Percentiles rank a stretch among this genome's conserved stretches.
Evolutionary conservation across 2,113 vertebrate species (phyloP).

Genomic region (Callorhinus ursinus): DNA sequence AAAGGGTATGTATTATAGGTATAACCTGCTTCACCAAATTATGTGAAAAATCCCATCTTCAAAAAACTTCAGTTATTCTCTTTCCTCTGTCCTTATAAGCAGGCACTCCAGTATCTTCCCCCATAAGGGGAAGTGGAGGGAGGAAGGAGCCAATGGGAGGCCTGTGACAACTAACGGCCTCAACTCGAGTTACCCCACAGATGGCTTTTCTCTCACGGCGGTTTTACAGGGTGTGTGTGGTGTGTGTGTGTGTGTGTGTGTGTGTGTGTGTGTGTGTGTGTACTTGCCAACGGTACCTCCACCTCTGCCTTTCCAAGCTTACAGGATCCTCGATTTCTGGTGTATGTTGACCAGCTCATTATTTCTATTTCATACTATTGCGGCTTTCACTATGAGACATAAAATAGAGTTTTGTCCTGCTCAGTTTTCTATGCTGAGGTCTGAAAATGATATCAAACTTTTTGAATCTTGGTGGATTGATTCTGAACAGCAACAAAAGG

Average conservation of each 20-base stretch:
- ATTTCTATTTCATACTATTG: neutral
- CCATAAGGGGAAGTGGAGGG: neutral
- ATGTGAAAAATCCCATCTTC: neutral
- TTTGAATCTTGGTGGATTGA: neutral
- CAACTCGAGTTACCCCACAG: neutral
- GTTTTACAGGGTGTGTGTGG: neutral
- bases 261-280: neutral
- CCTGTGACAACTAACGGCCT: neutral
- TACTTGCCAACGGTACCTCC: neutral
- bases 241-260: too few species aligned
- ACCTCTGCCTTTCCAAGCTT: neutral
- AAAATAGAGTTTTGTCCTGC: neutral
- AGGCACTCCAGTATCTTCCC: neutral
- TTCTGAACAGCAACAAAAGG: neutral
- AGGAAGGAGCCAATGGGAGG: neutral
- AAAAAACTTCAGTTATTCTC: neutral
- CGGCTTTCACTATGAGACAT: neutral
- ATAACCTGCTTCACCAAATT: neutral
- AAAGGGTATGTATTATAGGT: neutral
- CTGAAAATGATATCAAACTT: neutral
- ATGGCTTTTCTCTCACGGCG: neutral
- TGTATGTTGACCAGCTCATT: neutral
- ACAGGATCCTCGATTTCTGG: neutral
- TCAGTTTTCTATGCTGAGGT: neutral
- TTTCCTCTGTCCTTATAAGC: conserved; percentile 16